Conservation (phyloP, 2,113 vertebrate genomes). For the Mola mola region DNA sequence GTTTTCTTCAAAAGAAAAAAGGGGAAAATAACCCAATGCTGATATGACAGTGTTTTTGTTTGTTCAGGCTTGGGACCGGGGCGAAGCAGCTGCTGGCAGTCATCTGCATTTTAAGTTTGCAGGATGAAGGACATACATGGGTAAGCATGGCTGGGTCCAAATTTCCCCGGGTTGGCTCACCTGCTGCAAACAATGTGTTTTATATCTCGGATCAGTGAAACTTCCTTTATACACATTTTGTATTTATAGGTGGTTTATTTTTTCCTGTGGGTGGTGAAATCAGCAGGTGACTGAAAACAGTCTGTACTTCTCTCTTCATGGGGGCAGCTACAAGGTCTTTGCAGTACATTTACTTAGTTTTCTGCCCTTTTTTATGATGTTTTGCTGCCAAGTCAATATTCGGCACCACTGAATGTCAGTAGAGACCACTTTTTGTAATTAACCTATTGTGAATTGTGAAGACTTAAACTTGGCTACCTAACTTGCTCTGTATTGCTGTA, state of each 20-base stretch:
- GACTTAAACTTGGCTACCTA: too few species aligned
- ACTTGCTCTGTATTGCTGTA: too few species aligned
- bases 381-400: neutral
- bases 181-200: conserved; percentile 61
- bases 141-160: conserved; percentile 58
- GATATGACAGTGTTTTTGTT: conserved; percentile 47
- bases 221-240: conserved; percentile 61
- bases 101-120: conserved; percentile 41
- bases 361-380: neutral
- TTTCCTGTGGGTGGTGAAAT: conserved; percentile 26
- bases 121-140: conserved; percentile 54
- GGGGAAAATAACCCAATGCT: conserved; percentile 1
- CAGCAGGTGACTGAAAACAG: conserved; percentile 51
- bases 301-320: conserved; percentile 12
- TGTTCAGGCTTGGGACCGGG: conserved; percentile 29
- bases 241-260: conserved; percentile 53
- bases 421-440: too few species aligned
- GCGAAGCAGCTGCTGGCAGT: conserved; percentile 54
- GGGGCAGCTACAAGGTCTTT: neutral
- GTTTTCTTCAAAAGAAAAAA: conserved; percentile 28
- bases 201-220: conserved; percentile 56
- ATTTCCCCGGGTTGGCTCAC: conserved; percentile 54
- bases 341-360: neutral
- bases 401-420: too few species aligned
- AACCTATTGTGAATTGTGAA: too few species aligned